Evolutionary conservation across 2,888 invertebrate species (phyloP), one percentile per base, ranked within the genome.

Genomic region (Leuctra nigra): DNA sequence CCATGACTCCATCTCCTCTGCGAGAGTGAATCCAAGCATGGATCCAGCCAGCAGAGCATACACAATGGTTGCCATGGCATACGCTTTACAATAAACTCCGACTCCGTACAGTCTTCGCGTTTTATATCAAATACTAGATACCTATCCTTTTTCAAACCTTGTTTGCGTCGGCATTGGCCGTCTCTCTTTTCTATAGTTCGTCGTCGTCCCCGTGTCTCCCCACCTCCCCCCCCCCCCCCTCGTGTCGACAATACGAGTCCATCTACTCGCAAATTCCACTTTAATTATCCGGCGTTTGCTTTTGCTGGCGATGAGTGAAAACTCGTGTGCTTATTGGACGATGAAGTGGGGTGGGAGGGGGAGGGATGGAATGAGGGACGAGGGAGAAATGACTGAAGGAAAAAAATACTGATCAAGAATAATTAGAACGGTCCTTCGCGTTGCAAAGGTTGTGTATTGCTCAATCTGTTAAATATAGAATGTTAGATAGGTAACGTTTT

Each of bases 221-320:
- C 29, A 16, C 22, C 48, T 29, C 22, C 20, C 47, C n/a, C 46
- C 29, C 36, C 46, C 18, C 39, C 33, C 38, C 57, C 47, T 52
- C 39, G n/a, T n/a, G n/a, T n/a, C n/a, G n/a, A n/a, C n/a, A 35
- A 50, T 23, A 39, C 54, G 39, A n/a, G n/a, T 29, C 47, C 57
- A 47, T 53, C 47, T 54, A 39, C 58, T 56, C 59, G 54, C 59
- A 59, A 59, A 61, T 58, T 61, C 60, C 58, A 61, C 58, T 61
- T 61, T 61, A 61, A 61, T 61, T 61, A 61, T 61, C 60, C 58
- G 58, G 58, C 60, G 56, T 61, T 61, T 61, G 60, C 57, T 54
- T 58, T 58, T 20, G 44, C 29, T 29, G 29, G 44, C 23, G 58
- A 57, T 53, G 57, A 53, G 59, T 54, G 54, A 57, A 56, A 57